These are phyloP conservation scores for Botia almorhae DNA, from an alignment of 2,797 vertebrate species.

Conservation along the genomic window DNA sequence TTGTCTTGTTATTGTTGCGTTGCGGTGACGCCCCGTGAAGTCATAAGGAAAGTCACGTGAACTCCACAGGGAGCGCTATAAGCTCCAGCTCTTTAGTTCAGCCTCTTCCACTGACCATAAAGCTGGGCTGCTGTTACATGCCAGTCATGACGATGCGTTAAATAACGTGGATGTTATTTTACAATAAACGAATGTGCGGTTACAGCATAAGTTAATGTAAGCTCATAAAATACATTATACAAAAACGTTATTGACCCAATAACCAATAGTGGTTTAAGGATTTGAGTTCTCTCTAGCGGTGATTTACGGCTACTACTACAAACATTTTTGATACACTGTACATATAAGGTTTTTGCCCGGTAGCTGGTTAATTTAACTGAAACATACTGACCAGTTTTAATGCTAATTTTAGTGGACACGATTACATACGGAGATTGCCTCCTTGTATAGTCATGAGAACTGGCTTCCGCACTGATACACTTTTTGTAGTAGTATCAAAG, in stretches of 20 bases:
- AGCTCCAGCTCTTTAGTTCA: background rate
- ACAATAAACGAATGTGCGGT: background rate
- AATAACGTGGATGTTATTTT: background rate
- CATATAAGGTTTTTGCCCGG: too few relatives aligned
- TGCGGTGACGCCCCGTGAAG: slow-evolving; percentile 33
- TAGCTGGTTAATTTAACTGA: background rate
- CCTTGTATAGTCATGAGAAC: too few relatives aligned
- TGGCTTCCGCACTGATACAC: too few relatives aligned
- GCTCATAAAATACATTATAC: background rate
- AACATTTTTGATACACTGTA: too few relatives aligned
- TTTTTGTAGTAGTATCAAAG: too few relatives aligned
- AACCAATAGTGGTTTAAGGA: background rate
- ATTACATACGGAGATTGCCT: too few relatives aligned
- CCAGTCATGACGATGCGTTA: background rate
- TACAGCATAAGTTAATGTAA: background rate
- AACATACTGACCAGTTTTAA: too few relatives aligned
- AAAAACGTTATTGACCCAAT: background rate
- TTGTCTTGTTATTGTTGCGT: slow-evolving; percentile 25
- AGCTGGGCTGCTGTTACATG: background rate
- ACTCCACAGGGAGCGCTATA: slow-evolving; percentile 4
- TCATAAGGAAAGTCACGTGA: background rate
- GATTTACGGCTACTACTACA: background rate
- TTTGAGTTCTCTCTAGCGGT: background rate
- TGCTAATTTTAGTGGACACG: too few relatives aligned
- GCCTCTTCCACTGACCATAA: background rate